Base-by-base conservation (phyloP, 2,888 invertebrate species). In the Acleris laterana region DNA sequence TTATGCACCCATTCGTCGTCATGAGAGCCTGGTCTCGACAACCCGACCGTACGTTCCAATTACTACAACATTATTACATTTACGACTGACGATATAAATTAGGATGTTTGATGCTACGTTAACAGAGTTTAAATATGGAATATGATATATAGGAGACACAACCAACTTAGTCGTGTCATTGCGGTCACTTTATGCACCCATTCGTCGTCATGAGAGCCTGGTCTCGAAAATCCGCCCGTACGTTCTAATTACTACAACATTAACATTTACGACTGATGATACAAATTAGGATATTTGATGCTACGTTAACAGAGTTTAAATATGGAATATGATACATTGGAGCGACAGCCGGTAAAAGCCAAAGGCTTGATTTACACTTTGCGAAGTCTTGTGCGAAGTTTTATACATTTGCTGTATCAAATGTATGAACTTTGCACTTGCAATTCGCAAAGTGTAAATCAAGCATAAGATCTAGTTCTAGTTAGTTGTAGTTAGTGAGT, bases 131-230 rank as follows among this genome's bases (percentile, higher is more conserved):
- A 32, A 28, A 52, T 17, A 17, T 9, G 7, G 28, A 28, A n/a
- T 3, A n/a, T n/a, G n/a, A n/a, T n/a, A n/a, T n/a, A n/a, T n/a
- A n/a, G n/a, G n/a, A n/a, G n/a, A n/a, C n/a, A n/a, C n/a, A n/a
- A n/a, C n/a, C n/a, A 82, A 80, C 77, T 82, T 82, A 74, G 78
- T 74, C 73, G 74, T 71, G 74, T 75, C 76, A 60, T 77, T 74
- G 62, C 64, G 69, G 70, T 70, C 74, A 19, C 50, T 68, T 61
- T 61, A 64, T 63, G 68, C 63, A 50, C 46, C 63, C 49, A 56
- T 63, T 66, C 57, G 50, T 61, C 61, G 51, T 48, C 52, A 62
- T 52, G 57, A 62, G 55, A 51, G 66, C 65, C 38, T 59, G 38
- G 19, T 46, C 60, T 59, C 60, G 44, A 44, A 55, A 50, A 44